Conservation (phyloP, 2,888 invertebrate species). For the Malthinus seriepunctatus region DNA sequence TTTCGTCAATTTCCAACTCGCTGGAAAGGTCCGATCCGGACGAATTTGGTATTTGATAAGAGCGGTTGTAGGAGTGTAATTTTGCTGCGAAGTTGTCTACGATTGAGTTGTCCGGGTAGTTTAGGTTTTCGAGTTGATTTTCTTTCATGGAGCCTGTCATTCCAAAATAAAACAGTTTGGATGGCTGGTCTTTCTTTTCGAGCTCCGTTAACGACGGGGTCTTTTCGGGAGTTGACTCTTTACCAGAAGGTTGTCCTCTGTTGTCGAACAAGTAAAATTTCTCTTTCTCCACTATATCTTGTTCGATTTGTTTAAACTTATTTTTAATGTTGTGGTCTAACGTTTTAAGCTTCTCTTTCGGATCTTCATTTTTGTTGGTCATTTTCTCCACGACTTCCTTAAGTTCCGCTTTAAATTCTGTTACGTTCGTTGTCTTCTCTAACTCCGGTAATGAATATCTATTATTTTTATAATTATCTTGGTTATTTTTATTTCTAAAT, state of each 20-base stretch:
- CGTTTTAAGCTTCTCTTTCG: constrained; percentile 58
- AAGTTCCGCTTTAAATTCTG: constrained; percentile 61
- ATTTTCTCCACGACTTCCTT: constrained; percentile 48
- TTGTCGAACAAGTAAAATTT: constrained; percentile 37
- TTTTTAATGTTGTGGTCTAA: constrained; percentile 53
- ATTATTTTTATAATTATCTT: constrained; percentile 30
- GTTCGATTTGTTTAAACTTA: constrained; percentile 57
- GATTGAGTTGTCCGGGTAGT: constrained; percentile 14
- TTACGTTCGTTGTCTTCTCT: constrained; percentile 53
- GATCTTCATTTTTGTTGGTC: constrained; percentile 52
- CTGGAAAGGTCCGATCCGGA: constrained; percentile 64
- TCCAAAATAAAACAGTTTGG: constrained; percentile 77
- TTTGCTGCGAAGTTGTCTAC: constrained; percentile 37
- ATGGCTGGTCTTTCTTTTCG: constrained; percentile 43
- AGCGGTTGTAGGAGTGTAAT: constrained; percentile 35
- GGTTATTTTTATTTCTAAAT: constrained; percentile 18
- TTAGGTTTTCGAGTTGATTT: constrained; percentile 11
- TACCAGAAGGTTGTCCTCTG: constrained; percentile 63
- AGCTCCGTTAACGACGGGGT: constrained; percentile 53
- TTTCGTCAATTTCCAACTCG: constrained; percentile 54
- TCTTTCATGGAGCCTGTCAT: constrained; percentile 62
- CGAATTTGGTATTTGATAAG: constrained; percentile 45
- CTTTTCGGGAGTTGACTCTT: constrained; percentile 66
- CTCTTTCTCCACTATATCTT: constrained; percentile 56
- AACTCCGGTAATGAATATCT: constrained; percentile 49